Evolutionary conservation across 1,140 invertebrate genomes (phyloP).

Genomic region (Holotrichia oblita): DNA sequence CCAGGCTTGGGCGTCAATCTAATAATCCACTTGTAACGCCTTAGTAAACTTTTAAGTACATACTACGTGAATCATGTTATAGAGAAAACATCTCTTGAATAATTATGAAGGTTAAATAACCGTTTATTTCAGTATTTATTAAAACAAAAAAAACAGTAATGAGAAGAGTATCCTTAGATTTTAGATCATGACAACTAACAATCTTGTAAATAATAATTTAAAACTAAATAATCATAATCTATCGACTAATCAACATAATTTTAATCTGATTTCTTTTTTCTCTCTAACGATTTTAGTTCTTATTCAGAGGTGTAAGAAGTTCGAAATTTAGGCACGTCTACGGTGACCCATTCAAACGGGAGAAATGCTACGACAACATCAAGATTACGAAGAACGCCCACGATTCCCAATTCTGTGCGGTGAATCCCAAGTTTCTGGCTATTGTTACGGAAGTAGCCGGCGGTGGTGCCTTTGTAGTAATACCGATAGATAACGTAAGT

Average conservation of each 20-base stretch:
- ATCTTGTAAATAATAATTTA: too few relatives aligned
- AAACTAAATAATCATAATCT: too few relatives aligned
- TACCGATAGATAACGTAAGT: slow-evolving; percentile 88
- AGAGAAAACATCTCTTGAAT: background rate
- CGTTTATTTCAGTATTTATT: too few relatives aligned
- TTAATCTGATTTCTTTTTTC: slow-evolving; percentile 16
- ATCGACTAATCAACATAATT: too few relatives aligned
- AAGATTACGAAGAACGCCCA: slow-evolving; percentile 92
- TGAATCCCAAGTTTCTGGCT: slow-evolving; percentile 95
- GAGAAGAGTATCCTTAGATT: too few relatives aligned
- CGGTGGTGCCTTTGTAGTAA: slow-evolving; percentile 91
- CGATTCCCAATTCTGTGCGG: slow-evolving; percentile 91
- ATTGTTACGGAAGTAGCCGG: slow-evolving; percentile 94
- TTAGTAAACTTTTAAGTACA: background rate
- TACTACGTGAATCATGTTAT: slow-evolving; percentile 5
- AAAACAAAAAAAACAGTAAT: too few relatives aligned
- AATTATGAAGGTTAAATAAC: slow-evolving; percentile 3
- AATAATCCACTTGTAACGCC: slow-evolving; percentile 11
- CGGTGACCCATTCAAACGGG: slow-evolving; percentile 85
- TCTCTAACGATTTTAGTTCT: slow-evolving; percentile 67
- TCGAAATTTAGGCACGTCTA: slow-evolving; percentile 95
- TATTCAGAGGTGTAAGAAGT: slow-evolving; percentile 85
- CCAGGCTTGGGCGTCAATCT: background rate
- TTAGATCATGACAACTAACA: too few relatives aligned
- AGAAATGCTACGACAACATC: slow-evolving; percentile 92